Evolutionary conservation across 1,140 invertebrate genomes (phyloP).

Genomic region (Drosophila lowei): DNA sequence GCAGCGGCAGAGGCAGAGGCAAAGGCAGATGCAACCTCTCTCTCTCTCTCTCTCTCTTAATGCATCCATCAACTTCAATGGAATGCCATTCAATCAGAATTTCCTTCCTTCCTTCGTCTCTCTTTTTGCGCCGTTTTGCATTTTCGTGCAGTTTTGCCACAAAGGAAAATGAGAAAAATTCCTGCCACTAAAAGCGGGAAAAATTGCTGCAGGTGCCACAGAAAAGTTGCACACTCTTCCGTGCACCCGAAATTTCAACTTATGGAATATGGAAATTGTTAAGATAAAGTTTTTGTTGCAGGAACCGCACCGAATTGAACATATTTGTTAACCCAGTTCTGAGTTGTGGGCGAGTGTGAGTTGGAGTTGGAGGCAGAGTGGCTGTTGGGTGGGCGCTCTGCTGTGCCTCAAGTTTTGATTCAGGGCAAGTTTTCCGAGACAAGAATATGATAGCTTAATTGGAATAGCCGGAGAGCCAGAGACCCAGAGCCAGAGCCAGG

Average conservation of each 20-base stretch:
- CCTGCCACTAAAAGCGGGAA: slow-evolving; percentile 12
- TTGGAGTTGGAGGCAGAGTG: not conserved
- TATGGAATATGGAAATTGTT: slow-evolving; percentile 45
- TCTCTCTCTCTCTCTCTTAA: slow-evolving; percentile 27
- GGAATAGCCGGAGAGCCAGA: slow-evolving; percentile 39
- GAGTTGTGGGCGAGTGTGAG: no score
- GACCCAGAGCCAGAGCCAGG: slow-evolving; percentile 4
- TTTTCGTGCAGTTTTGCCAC: slow-evolving; percentile 32
- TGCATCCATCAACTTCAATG: slow-evolving; percentile 59
- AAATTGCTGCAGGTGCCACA: slow-evolving; percentile 27
- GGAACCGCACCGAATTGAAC: slow-evolving; percentile 37
- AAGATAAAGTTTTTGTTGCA: slow-evolving; percentile 50
- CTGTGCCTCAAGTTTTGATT: slow-evolving; percentile 45
- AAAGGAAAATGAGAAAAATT: slow-evolving; percentile 34
- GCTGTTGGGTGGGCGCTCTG: not conserved
- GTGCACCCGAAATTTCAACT: slow-evolving; percentile 11
- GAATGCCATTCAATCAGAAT: slow-evolving; percentile 61
- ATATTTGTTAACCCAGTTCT: slow-evolving; percentile 48
- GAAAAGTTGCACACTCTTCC: not conserved
- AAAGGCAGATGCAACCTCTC: slow-evolving; percentile 13
- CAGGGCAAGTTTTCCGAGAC: slow-evolving; percentile 52
- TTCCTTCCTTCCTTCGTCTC: slow-evolving; percentile 14
- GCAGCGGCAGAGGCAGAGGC: not conserved
- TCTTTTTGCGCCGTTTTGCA: slow-evolving; percentile 40
- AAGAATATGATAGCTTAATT: slow-evolving; percentile 59